Base-by-base conservation (phyloP, 2,797 vertebrate genomes). In the Holocentrus rufus region DNA sequence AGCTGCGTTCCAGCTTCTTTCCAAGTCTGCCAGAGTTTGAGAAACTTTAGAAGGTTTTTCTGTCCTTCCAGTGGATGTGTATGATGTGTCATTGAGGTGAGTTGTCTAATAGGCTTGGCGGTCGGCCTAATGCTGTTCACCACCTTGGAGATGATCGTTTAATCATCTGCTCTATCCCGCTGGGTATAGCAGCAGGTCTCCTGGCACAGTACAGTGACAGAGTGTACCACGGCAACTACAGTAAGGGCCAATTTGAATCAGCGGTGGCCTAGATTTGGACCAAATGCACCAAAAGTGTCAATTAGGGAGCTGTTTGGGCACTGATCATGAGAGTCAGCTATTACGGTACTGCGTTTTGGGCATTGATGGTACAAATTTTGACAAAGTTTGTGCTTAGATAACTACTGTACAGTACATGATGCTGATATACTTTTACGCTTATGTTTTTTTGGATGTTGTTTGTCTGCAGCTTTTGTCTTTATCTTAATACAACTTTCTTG, bases 121-220 rank as follows among this genome's bases (percentile, higher is more conserved):
- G 34, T 65, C 30, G 30, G 83, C 80, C 77, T 80, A 79, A 87
- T 84, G 78, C 59, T 75, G 69, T 75, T 83, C 61, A 69, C 69
- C 83, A 76, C 81, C 76, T 86, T 79, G 80, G 79, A 90, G 78
- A 84, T 81, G 70, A 88, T 81, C 27, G 36, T 92, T 91, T 91
- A 92, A 91, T 93, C 83, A 89, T 89, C 77, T 82, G 56, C 79
- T 71, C 70, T 72, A 69, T 59, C 79, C 69, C 63, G 80, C 85
- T 80, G 87, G 80, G 79, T 65, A 54, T 1, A 78, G 77, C 87
- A 83, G 85, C 74, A 60, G 25, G 83, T 83, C 77, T 84, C 53
- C 76, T 91, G 89, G 90, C 89, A 87, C 23, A 27, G 69, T 25
- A 10, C 66, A 63, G 71, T 69, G 63, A 74, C 72, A 77, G 53